Evolutionary conservation across 2,113 vertebrate genomes (phyloP), one percentile per base, ranked within the genome.

Genomic region (Morone chrysops): DNA sequence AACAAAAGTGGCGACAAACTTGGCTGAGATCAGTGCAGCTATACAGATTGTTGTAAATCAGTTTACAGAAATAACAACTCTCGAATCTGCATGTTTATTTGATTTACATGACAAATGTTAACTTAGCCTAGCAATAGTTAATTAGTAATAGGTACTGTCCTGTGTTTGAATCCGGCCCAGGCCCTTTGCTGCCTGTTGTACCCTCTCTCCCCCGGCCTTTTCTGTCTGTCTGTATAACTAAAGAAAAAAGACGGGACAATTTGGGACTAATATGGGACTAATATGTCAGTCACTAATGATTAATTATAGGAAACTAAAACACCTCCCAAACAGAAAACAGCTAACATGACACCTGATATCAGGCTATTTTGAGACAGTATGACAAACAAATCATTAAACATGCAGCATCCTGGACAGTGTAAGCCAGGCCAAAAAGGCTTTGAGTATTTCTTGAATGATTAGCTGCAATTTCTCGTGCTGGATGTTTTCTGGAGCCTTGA

Each of bases 401-500:
- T 48, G 45, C 17, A 18, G 62, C 22, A 20, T 40, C 14, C 41
- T 45, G 22, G 51, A 53, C 25, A 2, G 3, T 31, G 71, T 5
- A 36, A 50, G 40, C 36, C 60, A 43, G 67, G 63, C 14, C 43
- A 59, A 14, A 25, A 25, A 56, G 48, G 12, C 10, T 20, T 17
- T 14, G 22, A 65, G 14, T 16, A 59, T 53, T 75, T 51, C 13
- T 60, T 45, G 18, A 36, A 75, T 68, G 53, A 85, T 81, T 70
- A 68, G 43, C 75, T 63, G 63, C 16, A 50, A 63, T 79, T 85
- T 54, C 41, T 79, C 20, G 8, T 53, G 43, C 61, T 47, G 53
- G 13, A 48, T 60, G 40, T 50, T 61, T 76, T 77, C 56, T 54
- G 31, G 22, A 80, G 59, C 70, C 71, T 82, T 89, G 82, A 83